Base-by-base conservation (phyloP, 2,113 vertebrate species). In the Myotis davidii region DNA sequence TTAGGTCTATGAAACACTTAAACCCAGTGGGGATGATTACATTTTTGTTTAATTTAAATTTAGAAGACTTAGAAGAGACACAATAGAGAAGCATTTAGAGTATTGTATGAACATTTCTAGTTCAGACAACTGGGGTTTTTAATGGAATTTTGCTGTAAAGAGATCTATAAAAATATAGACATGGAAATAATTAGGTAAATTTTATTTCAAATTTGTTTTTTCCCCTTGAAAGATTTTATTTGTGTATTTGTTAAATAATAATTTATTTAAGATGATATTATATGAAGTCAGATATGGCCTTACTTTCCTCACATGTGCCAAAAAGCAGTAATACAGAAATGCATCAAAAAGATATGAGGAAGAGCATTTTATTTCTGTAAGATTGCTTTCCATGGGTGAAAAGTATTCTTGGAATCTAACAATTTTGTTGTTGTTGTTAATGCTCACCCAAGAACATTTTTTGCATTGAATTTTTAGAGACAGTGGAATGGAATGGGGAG, bases 41-140 rank as follows among this genome's bases (percentile, higher is more conserved):
- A 76, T 86, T 85, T 89, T 90, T 64, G 78, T 96, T 93, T 86
- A 95, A 95, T 96, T 97, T 95, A 94, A 65, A 64, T 89, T 69
- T 96, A 64, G 21, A 91, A 91, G 64, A 61, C 72, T 94, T 94
- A 86, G 79, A 88, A 73, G 16, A 83, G 11, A 79, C 14, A 87
- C 78, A 94, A 88, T 89, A 87, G 39, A 67, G 52, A 96, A 93
- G n/a, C 37, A 9, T 21, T 95, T 83, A 37, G 74, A 72, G 17
- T 84, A 73, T 69, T 95, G 12, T 78, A n/a, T 83, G 72, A 89
- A 85, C 50, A 85, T 72, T 93, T 95, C 21, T 88, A 32, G 9
- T 72, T 86, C 70, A 92, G 64, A 54, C 27, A 90, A 56, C 52
- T 96, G 20, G 18, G 67, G 9, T 85, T 94, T 93, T n/a, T 17